Percentiles rank a stretch among this genome's conserved stretches.
phyloP scores from a whole-genome alignment of 2,113 vertebrate genomes.

The Pleuronectes platessa region DNA sequence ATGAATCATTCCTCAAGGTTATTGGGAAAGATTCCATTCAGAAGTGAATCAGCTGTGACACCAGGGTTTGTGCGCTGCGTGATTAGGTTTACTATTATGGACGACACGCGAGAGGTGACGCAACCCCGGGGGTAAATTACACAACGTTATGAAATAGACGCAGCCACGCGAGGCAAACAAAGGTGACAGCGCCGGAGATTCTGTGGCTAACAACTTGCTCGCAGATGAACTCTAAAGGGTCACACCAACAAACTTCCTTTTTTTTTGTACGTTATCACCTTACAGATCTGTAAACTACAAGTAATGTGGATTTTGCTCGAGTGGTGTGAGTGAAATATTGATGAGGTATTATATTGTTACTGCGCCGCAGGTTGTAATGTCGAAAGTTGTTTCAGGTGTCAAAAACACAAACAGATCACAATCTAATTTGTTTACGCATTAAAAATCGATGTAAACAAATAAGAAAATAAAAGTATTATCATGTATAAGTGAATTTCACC shows the following conservation, averaged over 20 bases:
- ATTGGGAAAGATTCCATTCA: slow-evolving; percentile 53
- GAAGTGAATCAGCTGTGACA: slow-evolving; percentile 62
- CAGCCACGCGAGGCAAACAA: slow-evolving; percentile 30
- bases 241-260: not conserved
- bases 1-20: slow-evolving; percentile 60
- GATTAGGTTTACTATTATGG: slow-evolving; percentile 54
- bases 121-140: slow-evolving; percentile 24
- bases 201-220: slow-evolving; percentile 8
- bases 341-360: not conserved
- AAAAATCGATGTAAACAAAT: too few relatives aligned
- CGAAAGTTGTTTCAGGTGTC: not conserved
- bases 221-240: slow-evolving; percentile 8
- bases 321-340: not conserved
- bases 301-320: not conserved
- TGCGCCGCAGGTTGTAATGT: not conserved
- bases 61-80: slow-evolving; percentile 29
- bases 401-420: too few relatives aligned
- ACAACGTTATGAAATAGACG: slow-evolving; percentile 29
- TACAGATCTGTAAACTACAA: not conserved
- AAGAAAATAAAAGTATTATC: too few relatives aligned
- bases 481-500: not conserved
- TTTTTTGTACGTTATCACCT: slow-evolving; percentile 7
- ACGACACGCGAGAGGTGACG: slow-evolving; percentile 37
- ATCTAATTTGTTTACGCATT: too few relatives aligned
- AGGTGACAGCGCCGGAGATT: not conserved